Percentiles rank a stretch among this genome's conserved stretches.
phyloP scores from a whole-genome alignment of 2,113 vertebrate genomes.

The Aldabrachelys gigantea region DNA sequence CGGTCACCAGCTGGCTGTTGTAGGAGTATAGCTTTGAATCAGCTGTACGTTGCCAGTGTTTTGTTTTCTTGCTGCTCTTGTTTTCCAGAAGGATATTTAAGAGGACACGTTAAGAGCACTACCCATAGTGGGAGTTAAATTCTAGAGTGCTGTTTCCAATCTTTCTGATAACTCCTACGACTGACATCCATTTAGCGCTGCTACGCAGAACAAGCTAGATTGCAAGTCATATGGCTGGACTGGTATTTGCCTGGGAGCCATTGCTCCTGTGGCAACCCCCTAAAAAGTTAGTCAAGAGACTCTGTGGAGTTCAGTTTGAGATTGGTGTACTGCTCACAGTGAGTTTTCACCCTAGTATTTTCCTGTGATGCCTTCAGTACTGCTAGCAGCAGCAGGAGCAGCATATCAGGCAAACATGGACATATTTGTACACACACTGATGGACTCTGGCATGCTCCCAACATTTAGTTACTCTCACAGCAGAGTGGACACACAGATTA shows the following conservation, averaged over 20 bases:
- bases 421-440: background rate
- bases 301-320: background rate
- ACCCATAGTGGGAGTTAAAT: rapidly evolving
- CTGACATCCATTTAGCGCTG: background rate
- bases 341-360: background rate
- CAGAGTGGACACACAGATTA: background rate
- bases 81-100: conserved; percentile 27
- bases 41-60: conserved; percentile 27
- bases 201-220: background rate
- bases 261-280: rapidly evolving
- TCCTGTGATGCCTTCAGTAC: background rate
- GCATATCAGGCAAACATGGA: background rate
- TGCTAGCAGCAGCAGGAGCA: rapidly evolving
- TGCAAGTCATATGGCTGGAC: background rate
- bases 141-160: background rate
- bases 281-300: background rate
- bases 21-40: conserved; percentile 69
- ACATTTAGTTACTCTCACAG: background rate
- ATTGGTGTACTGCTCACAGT: background rate
- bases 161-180: background rate
- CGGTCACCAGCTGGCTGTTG: conserved; percentile 66
- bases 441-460: background rate
- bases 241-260: background rate
- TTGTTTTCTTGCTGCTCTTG: conserved; percentile 54
- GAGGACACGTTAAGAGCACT: background rate